Percentiles rank a stretch among this genome's conserved stretches.
Evolutionary conservation across 2,888 invertebrate species (phyloP).

Genomic region (Chironomus tentans): DNA sequence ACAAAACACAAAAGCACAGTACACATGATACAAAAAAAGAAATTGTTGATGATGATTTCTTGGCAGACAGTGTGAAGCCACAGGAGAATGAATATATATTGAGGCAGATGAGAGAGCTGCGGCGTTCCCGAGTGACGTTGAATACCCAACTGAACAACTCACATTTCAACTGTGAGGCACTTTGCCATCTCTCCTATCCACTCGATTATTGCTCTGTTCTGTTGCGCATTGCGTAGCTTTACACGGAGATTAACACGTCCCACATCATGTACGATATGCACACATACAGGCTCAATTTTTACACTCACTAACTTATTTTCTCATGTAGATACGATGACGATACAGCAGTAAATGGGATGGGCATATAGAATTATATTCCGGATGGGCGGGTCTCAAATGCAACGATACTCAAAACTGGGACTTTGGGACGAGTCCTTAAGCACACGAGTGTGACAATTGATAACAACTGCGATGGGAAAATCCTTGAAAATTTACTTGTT

Average conservation of each 20-base stretch:
- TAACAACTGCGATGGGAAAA: neutral
- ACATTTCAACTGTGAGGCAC: conserved; percentile 17
- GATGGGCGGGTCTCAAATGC: neutral
- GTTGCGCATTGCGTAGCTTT: neutral
- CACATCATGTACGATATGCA: neutral
- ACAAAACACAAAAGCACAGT: neutral
- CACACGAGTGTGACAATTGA: too few species aligned
- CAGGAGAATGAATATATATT: neutral
- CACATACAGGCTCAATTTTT: neutral
- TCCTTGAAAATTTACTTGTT: neutral
- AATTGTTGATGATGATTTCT: neutral
- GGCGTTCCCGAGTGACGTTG: conserved; percentile 42
- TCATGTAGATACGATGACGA: too few species aligned
- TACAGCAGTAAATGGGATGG: too few species aligned
- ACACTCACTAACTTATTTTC: neutral
- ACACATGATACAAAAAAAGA: neutral
- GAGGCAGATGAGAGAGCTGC: neutral
- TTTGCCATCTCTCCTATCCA: neutral
- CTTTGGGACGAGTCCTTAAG: neutral
- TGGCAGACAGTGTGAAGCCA: conserved; percentile 24
- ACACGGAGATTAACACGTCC: neutral
- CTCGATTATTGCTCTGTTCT: neutral
- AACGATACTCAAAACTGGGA: too few species aligned
- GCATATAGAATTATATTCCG: too few species aligned
- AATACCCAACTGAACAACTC: conserved; percentile 44